Conservation (phyloP, 2,888 invertebrate species). For the Pimpla rufipes region DNA sequence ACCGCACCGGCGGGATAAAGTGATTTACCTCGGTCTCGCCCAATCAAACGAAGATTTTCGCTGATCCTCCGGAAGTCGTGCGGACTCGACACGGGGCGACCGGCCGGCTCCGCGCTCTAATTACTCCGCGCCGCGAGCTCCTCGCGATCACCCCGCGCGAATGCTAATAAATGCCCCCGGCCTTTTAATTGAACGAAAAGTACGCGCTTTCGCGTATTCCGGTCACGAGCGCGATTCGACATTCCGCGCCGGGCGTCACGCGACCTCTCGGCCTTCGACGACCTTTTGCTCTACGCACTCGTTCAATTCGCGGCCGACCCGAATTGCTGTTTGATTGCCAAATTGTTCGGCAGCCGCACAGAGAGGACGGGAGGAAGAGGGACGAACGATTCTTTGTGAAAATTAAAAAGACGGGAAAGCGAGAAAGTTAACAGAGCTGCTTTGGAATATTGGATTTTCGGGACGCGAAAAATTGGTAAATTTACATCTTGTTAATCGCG, state of each 20-base stretch:
- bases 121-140: conserved; percentile 49
- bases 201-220: conserved; percentile 46
- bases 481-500: no score
- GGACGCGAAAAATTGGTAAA: no score
- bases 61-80: conserved; percentile 55
- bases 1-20: conserved; percentile 53
- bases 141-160: conserved; percentile 44
- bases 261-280: not conserved
- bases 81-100: not conserved
- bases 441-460: not conserved
- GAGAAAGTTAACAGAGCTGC: not conserved
- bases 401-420: no score
- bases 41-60: conserved; percentile 67
- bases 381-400: no score
- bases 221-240: conserved; percentile 60
- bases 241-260: conserved; percentile 46
- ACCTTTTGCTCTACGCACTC: no score
- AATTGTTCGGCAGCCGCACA: conserved; percentile 39
- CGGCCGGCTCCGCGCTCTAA: conserved; percentile 37
- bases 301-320: no score
- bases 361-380: not conserved
- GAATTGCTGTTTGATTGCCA: conserved; percentile 48
- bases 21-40: conserved; percentile 60
- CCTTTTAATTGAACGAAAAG: conserved; percentile 61
- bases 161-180: conserved; percentile 46